phyloP scores from a whole-genome alignment of 2,113 vertebrate genomes.

The Capreolus pygargus region DNA sequence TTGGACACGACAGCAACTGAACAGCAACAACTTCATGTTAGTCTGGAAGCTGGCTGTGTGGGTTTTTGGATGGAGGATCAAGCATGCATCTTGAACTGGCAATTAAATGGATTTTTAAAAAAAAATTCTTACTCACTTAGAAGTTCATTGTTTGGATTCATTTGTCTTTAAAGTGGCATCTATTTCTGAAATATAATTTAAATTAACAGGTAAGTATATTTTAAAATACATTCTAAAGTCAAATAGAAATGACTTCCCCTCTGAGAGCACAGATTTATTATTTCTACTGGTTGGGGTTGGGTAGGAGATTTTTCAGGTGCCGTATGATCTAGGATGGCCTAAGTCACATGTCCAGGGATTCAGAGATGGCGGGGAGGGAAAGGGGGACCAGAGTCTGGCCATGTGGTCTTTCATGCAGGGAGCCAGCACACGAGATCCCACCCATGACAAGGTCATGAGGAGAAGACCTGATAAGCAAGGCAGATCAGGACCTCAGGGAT shows the following conservation, averaged over 20 bases:
- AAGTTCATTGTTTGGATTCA: background rate
- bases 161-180: background rate
- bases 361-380: background rate
- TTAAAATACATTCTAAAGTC: background rate
- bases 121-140: background rate
- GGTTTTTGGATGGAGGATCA: background rate
- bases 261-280: background rate
- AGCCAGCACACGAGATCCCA: too few species aligned
- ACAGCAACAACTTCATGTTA: background rate
- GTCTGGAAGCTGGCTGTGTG: background rate
- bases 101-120: background rate
- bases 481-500: too few species aligned
- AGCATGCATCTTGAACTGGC: background rate
- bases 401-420: too few species aligned
- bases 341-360: background rate
- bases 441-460: too few species aligned
- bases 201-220: background rate
- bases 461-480: too few species aligned
- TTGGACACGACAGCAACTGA: background rate
- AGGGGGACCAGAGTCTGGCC: background rate
- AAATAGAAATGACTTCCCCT: background rate
- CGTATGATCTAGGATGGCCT: background rate
- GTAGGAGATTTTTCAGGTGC: background rate
- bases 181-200: background rate
- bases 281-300: background rate